Base-by-base conservation (phyloP, 1,140 invertebrate species). In the Chlorops oryzae region DNA sequence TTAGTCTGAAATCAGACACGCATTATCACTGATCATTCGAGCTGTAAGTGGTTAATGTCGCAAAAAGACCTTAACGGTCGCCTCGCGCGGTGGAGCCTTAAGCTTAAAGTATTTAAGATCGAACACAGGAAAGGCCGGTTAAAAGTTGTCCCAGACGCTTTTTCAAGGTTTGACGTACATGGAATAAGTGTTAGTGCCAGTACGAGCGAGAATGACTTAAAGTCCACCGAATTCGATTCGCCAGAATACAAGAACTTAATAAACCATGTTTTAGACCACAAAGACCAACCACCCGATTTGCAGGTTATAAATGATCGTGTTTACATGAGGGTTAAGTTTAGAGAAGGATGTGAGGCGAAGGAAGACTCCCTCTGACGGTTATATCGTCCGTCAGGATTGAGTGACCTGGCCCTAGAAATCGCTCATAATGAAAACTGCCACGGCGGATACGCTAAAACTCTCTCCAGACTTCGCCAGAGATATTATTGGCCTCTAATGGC, bases 11-110 rank as follows among this genome's bases (percentile, higher is more conserved):
- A n/a, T n/a, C n/a, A n/a, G n/a, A n/a, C n/a, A n/a, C n/a, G n/a
- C n/a, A 63, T 78, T 0, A 53, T 73, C n/a, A 78, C 77, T 0
- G 76, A n/a, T n/a, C n/a, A n/a, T n/a, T 77, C 0, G 76, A 62
- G 71, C 10, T 55, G 80, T 4, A 52, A 55, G 23, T 80, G 73
- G 71, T 56, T 80, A 5, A 53, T 63, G 20, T 62, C 62, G 3
- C 56, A 75, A 2, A 73, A 69, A 53, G 68, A 76, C 44, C 61
- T 67, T 2, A 59, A 52, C 1, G 71, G 65, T 38, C 38, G 75
- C 34, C 49, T 78, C 15, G 69, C 72, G 0, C 47, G 74, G 24
- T 79, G 75, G 76, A 38, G 51, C 23, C 12, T 77, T 10, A 25
- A 54, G 25, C 40, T 79, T 3, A 70, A 74, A 55, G 55, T 56